phyloP scores from a whole-genome alignment of 2,113 vertebrate genomes.

The Platichthys stellatus region DNA sequence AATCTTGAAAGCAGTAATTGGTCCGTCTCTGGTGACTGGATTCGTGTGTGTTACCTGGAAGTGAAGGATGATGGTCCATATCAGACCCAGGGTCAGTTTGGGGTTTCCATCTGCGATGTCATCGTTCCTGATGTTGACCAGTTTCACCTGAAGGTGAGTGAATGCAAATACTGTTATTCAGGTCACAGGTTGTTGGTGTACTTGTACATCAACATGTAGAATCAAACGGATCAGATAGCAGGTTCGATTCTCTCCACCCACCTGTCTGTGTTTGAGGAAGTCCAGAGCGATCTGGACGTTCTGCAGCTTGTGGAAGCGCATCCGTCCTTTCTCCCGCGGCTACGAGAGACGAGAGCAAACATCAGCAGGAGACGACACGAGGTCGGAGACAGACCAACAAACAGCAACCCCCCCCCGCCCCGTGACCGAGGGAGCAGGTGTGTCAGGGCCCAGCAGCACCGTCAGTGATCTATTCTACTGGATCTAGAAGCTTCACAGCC shows the following conservation, averaged over 20 bases:
- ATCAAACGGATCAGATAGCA: too few relatives aligned
- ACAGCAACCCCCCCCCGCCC: too few relatives aligned
- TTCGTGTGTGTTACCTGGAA: slow-evolving; percentile 87
- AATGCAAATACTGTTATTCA: background rate
- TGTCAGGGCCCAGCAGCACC: background rate
- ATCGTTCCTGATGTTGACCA: slow-evolving; percentile 97
- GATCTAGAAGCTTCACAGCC: slow-evolving; percentile 24
- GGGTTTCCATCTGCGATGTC: slow-evolving; percentile 97
- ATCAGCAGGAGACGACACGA: background rate
- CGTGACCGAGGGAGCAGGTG: background rate
- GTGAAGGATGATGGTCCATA: slow-evolving; percentile 98
- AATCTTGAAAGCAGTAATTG: too few relatives aligned
- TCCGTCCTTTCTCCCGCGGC: slow-evolving; percentile 95
- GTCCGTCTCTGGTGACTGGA: too few relatives aligned
- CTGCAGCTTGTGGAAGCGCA: slow-evolving; percentile 98
- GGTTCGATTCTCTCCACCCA: slow-evolving; percentile 42
- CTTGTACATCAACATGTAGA: too few relatives aligned
- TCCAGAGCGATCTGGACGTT: slow-evolving; percentile 98
- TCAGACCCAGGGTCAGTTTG: slow-evolving; percentile 94
- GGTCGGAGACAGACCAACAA: background rate
- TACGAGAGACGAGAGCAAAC: slow-evolving; percentile 56
- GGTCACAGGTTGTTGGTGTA: background rate
- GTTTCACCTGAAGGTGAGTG: slow-evolving; percentile 85
- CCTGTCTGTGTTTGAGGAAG: slow-evolving; percentile 95
- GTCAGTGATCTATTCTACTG: background rate